Percentiles rank a stretch among this genome's conserved stretches.
Conservation (phyloP, 2,113 vertebrate species). For the Crotalus helleri region DNA sequence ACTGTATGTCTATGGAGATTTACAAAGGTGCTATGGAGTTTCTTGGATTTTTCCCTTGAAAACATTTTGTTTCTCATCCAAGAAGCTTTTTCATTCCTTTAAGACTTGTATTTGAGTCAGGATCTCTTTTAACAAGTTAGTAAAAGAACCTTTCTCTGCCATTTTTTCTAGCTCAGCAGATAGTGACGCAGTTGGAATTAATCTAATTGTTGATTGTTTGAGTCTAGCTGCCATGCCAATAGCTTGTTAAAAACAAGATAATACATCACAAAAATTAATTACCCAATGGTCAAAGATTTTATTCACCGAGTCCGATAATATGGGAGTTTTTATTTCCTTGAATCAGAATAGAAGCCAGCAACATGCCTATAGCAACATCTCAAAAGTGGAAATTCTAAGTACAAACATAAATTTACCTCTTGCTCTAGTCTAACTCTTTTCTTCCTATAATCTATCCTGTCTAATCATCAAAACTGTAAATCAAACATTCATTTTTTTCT, state of each 20-base stretch:
- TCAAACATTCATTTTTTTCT: neutral
- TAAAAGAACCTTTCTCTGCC: neutral
- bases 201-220: neutral
- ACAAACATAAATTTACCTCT: neutral
- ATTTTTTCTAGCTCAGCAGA: neutral
- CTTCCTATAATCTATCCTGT: neutral
- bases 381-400: neutral
- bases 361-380: neutral
- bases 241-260: neutral
- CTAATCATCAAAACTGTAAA: neutral
- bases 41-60: neutral
- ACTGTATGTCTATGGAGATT: neutral
- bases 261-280: neutral
- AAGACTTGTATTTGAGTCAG: neutral
- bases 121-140: neutral
- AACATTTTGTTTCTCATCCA: neutral
- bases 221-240: neutral
- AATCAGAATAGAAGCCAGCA: neutral
- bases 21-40: neutral
- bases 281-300: neutral
- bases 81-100: neutral
- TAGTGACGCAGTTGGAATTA: neutral
- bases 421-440: neutral
- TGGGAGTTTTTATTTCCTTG: neutral
- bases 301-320: neutral